A percentile compares a stretch with the other conserved stretches of the same genome.
Evolutionary conservation across 2,797 vertebrate genomes (phyloP).

Genomic region (Rousettus madagascariensis): DNA sequence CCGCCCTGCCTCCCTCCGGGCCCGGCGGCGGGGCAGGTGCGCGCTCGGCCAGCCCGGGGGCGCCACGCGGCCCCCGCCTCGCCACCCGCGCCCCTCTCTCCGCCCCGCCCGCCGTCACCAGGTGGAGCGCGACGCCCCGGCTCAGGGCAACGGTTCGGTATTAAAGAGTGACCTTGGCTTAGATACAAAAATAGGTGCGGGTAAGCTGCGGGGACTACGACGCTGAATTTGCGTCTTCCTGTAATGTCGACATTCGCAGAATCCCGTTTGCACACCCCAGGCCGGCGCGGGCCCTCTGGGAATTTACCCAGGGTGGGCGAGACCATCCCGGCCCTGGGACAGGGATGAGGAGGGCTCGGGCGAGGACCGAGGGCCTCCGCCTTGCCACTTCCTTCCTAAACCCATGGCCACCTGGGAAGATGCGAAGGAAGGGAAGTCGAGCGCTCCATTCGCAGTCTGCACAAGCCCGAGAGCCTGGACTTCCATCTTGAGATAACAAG

Average conservation of each 20-base stretch:
- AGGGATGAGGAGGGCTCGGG: background rate
- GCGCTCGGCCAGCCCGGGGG: background rate
- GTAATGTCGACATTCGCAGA: background rate
- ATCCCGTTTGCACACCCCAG: background rate
- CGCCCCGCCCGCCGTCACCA: background rate
- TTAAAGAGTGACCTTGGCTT: conserved; percentile 67
- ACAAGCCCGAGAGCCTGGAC: background rate
- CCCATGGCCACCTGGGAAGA: background rate
- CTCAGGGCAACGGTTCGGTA: background rate
- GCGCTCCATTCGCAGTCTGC: background rate
- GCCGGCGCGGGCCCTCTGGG: background rate
- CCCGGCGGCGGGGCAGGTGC: background rate
- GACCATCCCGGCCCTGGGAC: background rate
- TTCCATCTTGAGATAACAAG: background rate
- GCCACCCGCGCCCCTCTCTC: background rate
- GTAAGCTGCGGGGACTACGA: background rate
- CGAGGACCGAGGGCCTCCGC: background rate
- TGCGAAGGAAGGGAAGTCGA: background rate
- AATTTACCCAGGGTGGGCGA: background rate
- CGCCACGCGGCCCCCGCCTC: background rate
- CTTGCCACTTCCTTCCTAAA: background rate
- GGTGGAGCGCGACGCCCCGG: background rate
- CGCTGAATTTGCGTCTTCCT: background rate
- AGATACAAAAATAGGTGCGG: conserved; percentile 29
- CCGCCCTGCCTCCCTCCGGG: background rate